Evolutionary conservation across 2,888 invertebrate genomes (phyloP), one percentile per base, ranked within the genome.

Genomic region (Pandemis cinnamomeana): DNA sequence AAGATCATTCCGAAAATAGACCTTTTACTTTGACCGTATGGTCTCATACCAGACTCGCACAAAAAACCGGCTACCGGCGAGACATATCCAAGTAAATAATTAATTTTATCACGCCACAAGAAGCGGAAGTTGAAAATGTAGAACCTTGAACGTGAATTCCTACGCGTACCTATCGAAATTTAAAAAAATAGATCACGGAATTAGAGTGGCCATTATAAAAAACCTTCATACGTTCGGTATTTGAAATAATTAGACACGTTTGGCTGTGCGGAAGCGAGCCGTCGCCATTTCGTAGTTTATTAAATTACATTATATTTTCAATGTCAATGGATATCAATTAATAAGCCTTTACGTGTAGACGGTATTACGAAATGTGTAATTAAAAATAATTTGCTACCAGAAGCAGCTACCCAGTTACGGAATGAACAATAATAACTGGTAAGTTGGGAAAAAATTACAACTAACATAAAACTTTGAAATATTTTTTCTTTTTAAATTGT

Each of bases 61-160:
- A 73, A 67, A 62, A 62, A 71, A 67, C 36, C 27, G 5, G 60
- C 11, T 42, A 27, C 44, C 15, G 66, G 46, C 41, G 67, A 71
- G 70, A 70, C 67, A 74, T 67, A 71, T 74, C 13, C 67, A 60
- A 36, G 36, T 53, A 67, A 67, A 44, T 61, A 74, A 70, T 67
- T 67, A 74, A 74, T 71, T 36, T 71, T 15, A 44, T 46, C 72
- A 62, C 70, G 71, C 70, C 66, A 20, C 60, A 44, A 75, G 63
- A 74, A 74, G 73, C 77, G 77, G 77, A 77, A 77, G 70, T 63
- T 13, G 51, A 68, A 75, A 67, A 48, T 64, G 44, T 20, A 60
- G 66, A 48, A 67, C 77, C 77, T 77, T 77, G 77, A 68, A 73
- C 71, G 55, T 72, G 70, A 75, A 77, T 75, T 72, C 76, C 76